These are phyloP conservation scores for Ariopsis seemanni DNA, from an alignment of 2,113 vertebrate species.

Conservation along the genomic window DNA sequence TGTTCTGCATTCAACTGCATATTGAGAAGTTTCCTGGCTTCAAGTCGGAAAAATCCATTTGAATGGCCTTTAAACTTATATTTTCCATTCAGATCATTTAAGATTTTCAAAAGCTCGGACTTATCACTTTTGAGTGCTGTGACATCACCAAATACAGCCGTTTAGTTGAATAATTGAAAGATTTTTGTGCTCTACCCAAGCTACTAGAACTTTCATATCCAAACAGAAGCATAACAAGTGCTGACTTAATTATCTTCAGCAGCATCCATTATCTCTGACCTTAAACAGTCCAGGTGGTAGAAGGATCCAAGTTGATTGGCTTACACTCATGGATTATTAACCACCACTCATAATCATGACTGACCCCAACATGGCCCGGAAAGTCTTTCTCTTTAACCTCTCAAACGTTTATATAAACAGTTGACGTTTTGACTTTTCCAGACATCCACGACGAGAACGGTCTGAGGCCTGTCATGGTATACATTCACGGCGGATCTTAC, in stretches of 20 bases:
- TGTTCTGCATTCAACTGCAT: background rate
- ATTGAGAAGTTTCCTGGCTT: background rate
- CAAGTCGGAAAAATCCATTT: background rate
- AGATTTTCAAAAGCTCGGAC: background rate
- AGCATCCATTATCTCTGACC: background rate
- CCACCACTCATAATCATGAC: background rate
- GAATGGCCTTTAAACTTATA: background rate
- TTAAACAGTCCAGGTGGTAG: background rate
- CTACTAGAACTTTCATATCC: background rate
- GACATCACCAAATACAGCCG: background rate
- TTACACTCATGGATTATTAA: conserved; percentile 15
- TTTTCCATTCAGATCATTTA: background rate
- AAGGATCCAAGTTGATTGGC: background rate
- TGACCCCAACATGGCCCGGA: background rate
- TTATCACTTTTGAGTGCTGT: background rate
- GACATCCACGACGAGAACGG: conserved; percentile 93
- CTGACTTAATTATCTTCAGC: background rate
- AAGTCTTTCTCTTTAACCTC: background rate
- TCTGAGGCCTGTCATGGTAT: conserved; percentile 92
- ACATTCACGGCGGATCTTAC: conserved; percentile 94
- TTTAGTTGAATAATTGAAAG: background rate
- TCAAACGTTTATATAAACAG: background rate
- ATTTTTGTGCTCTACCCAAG: background rate
- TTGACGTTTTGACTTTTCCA: conserved; percentile 60
- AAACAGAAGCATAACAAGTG: background rate